Conservation (phyloP, 2,113 vertebrate species). For the Polypterus senegalus region DNA sequence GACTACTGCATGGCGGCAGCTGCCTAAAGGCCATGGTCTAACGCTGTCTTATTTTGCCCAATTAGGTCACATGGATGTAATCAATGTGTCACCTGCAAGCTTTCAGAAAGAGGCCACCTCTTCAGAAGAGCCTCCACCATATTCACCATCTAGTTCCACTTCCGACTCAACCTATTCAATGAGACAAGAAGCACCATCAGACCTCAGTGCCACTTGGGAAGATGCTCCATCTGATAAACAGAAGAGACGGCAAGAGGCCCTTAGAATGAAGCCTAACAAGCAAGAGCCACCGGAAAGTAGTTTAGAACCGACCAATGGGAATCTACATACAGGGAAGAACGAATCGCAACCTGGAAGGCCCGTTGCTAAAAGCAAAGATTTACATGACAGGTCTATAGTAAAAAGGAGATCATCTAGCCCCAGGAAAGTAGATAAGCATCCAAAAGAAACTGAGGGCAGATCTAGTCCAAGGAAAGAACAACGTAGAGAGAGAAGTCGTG, state of each 20-base stretch:
- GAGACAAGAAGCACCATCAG: conserved; percentile 44
- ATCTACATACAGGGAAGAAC: too few species aligned
- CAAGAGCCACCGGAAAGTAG: too few species aligned
- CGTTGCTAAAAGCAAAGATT: too few species aligned
- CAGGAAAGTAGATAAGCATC: conserved; percentile 35
- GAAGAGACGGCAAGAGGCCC: conserved; percentile 26
- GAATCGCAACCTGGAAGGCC: too few species aligned
- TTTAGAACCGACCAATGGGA: too few species aligned
- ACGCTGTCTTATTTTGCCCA: conserved; percentile 20
- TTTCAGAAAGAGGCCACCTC: conserved; percentile 48
- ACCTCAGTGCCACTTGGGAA: conserved; percentile 25
- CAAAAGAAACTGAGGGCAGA: conserved; percentile 19
- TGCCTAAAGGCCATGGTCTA: conserved; percentile 17
- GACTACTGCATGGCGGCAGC: background rate
- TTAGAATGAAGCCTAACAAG: too few species aligned
- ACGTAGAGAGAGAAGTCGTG: conserved; percentile 17
- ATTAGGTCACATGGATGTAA: conserved; percentile 68
- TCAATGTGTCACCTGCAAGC: conserved; percentile 56
- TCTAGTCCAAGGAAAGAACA: conserved; percentile 33
- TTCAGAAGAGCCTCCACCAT: conserved; percentile 61
- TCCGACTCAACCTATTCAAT: conserved; percentile 47
- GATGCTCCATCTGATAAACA: conserved; percentile 29
- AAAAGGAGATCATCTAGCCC: conserved; percentile 34
- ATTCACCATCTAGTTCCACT: conserved; percentile 54
- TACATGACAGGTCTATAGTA: conserved; percentile 22